phyloP scores from a whole-genome alignment of 2,113 vertebrate genomes.

The Oreotrochilus melanogaster region DNA sequence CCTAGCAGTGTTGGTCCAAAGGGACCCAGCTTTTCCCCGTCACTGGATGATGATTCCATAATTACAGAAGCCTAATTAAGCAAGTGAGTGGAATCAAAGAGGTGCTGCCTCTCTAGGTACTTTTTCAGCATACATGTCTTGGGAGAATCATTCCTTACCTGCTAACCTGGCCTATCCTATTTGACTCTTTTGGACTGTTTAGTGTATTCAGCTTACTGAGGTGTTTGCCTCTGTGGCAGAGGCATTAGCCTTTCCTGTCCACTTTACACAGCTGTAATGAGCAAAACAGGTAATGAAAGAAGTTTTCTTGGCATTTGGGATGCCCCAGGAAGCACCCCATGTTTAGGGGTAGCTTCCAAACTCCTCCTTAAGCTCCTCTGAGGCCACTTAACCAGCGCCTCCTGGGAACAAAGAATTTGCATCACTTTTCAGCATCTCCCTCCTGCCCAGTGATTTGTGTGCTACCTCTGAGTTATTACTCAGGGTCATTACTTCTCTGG shows the following conservation, averaged over 20 bases:
- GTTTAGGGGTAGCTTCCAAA: background rate
- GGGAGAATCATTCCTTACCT: background rate
- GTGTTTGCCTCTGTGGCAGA: background rate
- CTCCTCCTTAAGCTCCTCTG: background rate
- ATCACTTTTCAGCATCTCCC: background rate
- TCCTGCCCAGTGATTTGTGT: background rate
- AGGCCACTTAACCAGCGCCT: background rate
- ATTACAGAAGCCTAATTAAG: constrained; percentile 7
- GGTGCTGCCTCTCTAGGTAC: background rate
- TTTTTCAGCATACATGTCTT: background rate
- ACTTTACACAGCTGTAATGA: background rate
- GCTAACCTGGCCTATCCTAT: background rate
- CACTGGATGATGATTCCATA: background rate
- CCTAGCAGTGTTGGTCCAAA: background rate
- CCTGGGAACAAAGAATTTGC: background rate
- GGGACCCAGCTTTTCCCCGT: background rate
- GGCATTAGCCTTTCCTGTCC: background rate
- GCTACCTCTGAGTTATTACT: background rate
- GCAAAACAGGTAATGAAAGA: background rate
- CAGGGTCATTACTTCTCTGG: background rate
- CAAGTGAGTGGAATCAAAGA: background rate
- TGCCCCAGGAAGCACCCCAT: background rate
- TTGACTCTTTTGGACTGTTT: background rate
- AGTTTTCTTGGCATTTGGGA: background rate
- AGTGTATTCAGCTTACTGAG: background rate